A percentile compares a stretch with the other conserved stretches of the same genome.
Conservation (phyloP, 2,113 vertebrate genomes). For the Athene noctua region DNA sequence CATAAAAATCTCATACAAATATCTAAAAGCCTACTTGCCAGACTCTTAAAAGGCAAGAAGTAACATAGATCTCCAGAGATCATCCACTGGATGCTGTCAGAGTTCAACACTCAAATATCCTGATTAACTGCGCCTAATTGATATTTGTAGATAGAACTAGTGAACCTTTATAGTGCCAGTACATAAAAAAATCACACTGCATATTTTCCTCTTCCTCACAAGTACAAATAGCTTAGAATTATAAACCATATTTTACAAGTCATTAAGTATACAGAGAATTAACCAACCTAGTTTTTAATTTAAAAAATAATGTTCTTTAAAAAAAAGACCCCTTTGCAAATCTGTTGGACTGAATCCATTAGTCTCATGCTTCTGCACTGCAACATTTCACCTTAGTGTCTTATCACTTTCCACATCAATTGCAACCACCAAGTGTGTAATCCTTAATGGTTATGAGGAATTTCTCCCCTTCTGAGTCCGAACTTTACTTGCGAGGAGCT, state of each 20-base stretch:
- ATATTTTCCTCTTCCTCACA: not conserved
- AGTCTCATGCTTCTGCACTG: not conserved
- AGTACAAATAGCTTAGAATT: not conserved
- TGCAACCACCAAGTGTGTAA: not conserved
- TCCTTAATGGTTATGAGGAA: not conserved
- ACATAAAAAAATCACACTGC: not conserved
- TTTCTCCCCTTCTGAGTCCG: not conserved
- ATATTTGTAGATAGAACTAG: not conserved
- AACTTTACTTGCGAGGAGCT: not conserved
- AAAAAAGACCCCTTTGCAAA: not conserved
- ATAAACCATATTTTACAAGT: not conserved
- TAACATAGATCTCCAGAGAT: not conserved
- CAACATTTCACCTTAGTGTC: not conserved
- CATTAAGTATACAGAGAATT: not conserved
- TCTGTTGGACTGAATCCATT: not conserved
- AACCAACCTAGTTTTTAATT: not conserved
- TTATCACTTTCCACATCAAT: not conserved
- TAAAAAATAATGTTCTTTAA: not conserved
- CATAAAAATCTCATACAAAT: not conserved
- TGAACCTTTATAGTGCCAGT: not conserved
- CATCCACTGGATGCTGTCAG: not conserved
- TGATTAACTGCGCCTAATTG: not conserved
- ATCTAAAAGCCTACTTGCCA: not conserved
- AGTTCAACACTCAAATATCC: not conserved
- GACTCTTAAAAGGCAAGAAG: not conserved